A percentile compares a stretch with the other conserved stretches of the same genome.
Evolutionary conservation across 2,113 vertebrate species (phyloP).

Genomic region (Limnothrissa miodon): DNA sequence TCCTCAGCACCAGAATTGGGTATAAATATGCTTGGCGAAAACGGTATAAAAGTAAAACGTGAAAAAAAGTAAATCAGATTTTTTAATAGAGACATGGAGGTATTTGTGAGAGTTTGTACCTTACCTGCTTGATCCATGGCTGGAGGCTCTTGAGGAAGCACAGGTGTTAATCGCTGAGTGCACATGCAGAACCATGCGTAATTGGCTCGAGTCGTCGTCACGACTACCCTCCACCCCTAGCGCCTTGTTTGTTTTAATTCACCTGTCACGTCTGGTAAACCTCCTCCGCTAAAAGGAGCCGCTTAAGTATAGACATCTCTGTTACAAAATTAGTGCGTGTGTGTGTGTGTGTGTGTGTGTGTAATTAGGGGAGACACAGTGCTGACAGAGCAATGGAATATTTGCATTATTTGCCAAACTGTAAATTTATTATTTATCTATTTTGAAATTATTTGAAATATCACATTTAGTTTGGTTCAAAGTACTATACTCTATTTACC

Average conservation of each 20-base stretch:
- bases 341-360: slow-evolving; percentile 17
- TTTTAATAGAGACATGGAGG: not conserved
- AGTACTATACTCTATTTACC: not conserved
- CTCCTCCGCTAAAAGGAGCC: slow-evolving; percentile 4
- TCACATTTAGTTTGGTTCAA: not conserved
- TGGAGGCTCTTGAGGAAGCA: slow-evolving; percentile 12
- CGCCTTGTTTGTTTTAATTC: slow-evolving; percentile 44
- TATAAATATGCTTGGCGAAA: not conserved
- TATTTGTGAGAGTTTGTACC: not conserved
- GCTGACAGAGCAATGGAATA: not conserved
- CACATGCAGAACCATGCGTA: slow-evolving; percentile 25
- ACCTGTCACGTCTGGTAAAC: slow-evolving; percentile 45
- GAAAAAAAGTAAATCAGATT: not conserved
- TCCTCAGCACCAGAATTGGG: slow-evolving; percentile 36
- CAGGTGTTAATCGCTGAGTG: slow-evolving; percentile 38
- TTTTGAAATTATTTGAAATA: not conserved
- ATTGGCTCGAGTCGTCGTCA: slow-evolving; percentile 33
- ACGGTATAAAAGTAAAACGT: not conserved
- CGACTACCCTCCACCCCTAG: slow-evolving; percentile 29
- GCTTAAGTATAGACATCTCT: slow-evolving; percentile 26
- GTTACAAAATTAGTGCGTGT: slow-evolving; percentile 20
- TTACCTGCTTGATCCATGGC: not conserved
- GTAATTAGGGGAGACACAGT: not conserved
- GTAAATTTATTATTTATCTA: not conserved
- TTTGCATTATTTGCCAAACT: not conserved